Percentiles rank a stretch among this genome's conserved stretches.
phyloP scores from a whole-genome alignment of 37 sponge, comb jelly and placozoan genomes.

The Axinella damicornis region DNA sequence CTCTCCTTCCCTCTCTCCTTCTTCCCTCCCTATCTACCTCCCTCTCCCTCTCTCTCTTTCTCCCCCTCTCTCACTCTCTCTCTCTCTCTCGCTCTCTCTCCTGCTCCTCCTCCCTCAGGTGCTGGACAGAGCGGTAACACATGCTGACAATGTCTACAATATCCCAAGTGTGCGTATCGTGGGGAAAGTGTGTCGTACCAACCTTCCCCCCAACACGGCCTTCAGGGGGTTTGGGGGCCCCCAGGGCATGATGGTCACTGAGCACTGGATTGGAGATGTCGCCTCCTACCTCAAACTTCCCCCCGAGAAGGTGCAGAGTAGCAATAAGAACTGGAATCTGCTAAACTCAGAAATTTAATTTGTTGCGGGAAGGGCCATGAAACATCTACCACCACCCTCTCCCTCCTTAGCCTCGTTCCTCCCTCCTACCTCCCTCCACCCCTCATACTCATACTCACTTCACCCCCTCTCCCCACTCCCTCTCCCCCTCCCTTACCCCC shows the following conservation, averaged over 20 bases:
- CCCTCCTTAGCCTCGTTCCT: no score
- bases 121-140: constrained; percentile 58
- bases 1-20: not conserved
- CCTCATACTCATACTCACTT: no score
- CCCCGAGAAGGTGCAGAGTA: constrained; percentile 56
- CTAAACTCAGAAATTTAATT: not conserved
- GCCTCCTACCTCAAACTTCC: constrained; percentile 44
- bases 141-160: constrained; percentile 74
- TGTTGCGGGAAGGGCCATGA: no score
- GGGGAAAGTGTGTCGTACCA: constrained; percentile 71
- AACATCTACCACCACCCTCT: no score
- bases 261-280: constrained; percentile 58
- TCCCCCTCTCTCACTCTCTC: not conserved
- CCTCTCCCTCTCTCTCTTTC: not conserved
- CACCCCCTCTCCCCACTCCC: no score
- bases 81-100: not conserved
- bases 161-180: constrained; percentile 63
- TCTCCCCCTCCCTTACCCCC: no score
- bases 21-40: not conserved
- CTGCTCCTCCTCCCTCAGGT: constrained; percentile 22
- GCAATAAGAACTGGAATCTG: not conserved
- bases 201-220: constrained; percentile 87
- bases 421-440: no score
- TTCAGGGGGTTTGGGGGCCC: constrained; percentile 94
- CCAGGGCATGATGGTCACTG: constrained; percentile 82